Conservation (phyloP, 1,140 invertebrate species). For the Drosophila novamexicana region DNA sequence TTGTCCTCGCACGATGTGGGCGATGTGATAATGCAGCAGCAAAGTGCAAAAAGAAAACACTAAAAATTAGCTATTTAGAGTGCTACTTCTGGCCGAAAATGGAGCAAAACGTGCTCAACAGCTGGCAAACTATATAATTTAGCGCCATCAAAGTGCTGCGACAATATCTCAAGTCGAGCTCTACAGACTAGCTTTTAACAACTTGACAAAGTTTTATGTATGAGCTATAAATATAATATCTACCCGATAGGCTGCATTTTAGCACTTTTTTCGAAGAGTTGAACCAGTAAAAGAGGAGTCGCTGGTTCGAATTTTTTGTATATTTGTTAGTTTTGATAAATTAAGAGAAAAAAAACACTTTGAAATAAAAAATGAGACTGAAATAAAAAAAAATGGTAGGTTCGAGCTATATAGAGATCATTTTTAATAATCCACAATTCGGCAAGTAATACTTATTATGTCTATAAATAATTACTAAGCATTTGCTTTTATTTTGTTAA, state of each 20-base stretch:
- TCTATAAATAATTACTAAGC: conserved; percentile 29
- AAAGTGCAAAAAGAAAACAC: neutral
- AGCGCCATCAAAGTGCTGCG: neutral
- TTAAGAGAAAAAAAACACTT: no score
- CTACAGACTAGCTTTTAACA: neutral
- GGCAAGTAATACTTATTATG: conserved; percentile 4
- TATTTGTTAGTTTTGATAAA: no score
- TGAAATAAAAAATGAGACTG: no score
- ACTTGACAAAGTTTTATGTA: no score
- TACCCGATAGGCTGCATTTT: no score
- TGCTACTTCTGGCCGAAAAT: conserved; percentile 4
- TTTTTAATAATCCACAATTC: neutral
- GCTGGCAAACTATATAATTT: neutral
- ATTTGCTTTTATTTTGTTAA: no score
- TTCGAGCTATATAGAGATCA: neutral
- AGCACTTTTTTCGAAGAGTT: no score
- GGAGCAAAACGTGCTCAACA: neutral
- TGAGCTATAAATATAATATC: no score
- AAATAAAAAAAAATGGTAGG: no score
- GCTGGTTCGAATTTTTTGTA: no score
- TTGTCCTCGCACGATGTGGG: conserved; percentile 28
- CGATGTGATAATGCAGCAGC: conserved; percentile 12
- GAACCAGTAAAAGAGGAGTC: no score
- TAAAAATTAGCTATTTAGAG: conserved; percentile 5
- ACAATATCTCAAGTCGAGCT: neutral